phyloP scores from a whole-genome alignment of 2,113 vertebrate species.

The Heliornis fulica region DNA sequence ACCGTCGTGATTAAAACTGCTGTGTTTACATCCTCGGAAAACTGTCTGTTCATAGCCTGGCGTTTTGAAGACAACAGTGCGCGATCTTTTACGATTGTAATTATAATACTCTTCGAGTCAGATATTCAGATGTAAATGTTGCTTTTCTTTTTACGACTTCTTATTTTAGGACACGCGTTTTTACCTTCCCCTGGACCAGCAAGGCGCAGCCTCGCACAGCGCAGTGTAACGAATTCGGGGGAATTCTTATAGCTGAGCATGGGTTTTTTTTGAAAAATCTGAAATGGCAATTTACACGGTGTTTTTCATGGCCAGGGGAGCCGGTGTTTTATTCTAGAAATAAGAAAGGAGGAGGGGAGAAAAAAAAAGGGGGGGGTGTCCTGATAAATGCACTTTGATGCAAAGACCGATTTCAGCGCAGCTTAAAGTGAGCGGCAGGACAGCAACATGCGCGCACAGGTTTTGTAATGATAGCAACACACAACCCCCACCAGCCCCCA shows the following conservation, averaged over 20 bases:
- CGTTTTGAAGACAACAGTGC: neutral
- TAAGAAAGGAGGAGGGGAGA: neutral
- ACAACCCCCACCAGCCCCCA: rapidly evolving
- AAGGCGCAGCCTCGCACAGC: neutral
- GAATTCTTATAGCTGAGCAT: slow-evolving; percentile 30
- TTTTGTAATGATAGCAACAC: neutral
- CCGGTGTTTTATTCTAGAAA: slow-evolving; percentile 6
- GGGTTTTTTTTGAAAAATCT: neutral
- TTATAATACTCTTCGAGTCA: slow-evolving; percentile 15
- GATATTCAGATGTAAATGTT: slow-evolving; percentile 52
- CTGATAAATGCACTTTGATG: neutral
- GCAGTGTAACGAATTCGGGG: slow-evolving; percentile 45
- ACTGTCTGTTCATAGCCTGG: neutral
- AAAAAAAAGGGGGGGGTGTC: too few relatives aligned
- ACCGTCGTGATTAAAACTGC: neutral
- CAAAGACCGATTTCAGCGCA: neutral
- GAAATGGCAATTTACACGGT: slow-evolving; percentile 12
- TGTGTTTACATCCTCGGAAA: neutral
- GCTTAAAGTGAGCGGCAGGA: neutral
- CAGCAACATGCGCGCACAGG: neutral
- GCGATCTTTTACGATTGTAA: neutral
- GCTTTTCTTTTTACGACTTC: neutral
- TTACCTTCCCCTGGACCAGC: neutral
- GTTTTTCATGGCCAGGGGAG: neutral
- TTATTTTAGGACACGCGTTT: neutral